Evolutionary conservation across 1,140 invertebrate genomes (phyloP), one percentile per base, ranked within the genome.

Genomic region (Oryctes rhinoceros): DNA sequence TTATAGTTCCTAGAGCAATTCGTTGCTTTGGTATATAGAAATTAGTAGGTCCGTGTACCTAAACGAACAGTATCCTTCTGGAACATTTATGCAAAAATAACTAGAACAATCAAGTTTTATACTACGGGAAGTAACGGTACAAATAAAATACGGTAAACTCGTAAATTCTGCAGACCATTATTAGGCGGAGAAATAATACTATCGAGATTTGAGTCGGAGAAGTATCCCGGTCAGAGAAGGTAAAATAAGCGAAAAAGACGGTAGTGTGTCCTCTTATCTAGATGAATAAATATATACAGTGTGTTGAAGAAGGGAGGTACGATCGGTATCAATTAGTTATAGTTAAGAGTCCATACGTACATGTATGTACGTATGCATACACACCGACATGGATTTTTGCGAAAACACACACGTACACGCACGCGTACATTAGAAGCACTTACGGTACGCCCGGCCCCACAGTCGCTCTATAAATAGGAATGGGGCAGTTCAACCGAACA

Each of bases 401-500:
- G 53, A 18, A 62, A n/a, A 62, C 53, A 62, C 53, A 11, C 53
- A 18, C 24, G 24, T 9, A 67, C 11, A 71, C 35, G 24, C 15
- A 71, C 20, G 65, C 20, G 65, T 37, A 71, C 65, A 24, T 71
- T 24, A 30, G 53, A 59, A 24, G 65, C 65, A 71, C 65, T 71
- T 71, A 71, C 18, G 18, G 65, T 71, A 30, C 65, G 65, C 35
- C 65, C 65, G 65, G 65, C 20, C 65, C 65, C 65, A 71, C 65
- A 71, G 20, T 24, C 65, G 13, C 65, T 71, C 65, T 71, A 71
- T 71, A 71, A 71, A 71, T 71, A 71, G 65, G 65, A 71, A 71
- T 71, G 65, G 65, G 65, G 65, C 65, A 71, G 65, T 71, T 71
- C 65, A 71, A 71, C 65, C 20, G 65, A 71, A 59, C 77, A 78